Conservation (phyloP, 2,113 vertebrate species). For the Indicator indicator region DNA sequence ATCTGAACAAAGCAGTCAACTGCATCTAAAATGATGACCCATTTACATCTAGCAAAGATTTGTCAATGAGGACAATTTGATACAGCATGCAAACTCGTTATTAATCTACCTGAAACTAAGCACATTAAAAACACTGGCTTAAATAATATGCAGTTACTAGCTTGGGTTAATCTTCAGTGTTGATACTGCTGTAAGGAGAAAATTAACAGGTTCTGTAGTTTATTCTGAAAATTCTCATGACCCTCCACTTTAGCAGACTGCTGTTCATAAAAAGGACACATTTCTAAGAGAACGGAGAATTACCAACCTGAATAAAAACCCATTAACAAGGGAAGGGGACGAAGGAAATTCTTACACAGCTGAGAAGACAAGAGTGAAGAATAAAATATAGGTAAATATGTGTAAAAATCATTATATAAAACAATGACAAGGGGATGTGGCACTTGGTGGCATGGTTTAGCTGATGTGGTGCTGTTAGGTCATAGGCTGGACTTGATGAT, state of each 20-base stretch:
- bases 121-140: neutral
- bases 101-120: neutral
- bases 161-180: neutral
- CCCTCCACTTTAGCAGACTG: neutral
- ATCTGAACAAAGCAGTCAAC: neutral
- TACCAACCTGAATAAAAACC: neutral
- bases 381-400: neutral
- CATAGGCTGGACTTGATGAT: too few species aligned
- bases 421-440: neutral
- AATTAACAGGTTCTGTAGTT: neutral
- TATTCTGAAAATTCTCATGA: neutral
- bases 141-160: neutral
- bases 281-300: neutral
- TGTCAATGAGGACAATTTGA: neutral
- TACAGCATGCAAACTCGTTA: neutral
- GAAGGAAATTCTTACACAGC: neutral
- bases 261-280: neutral
- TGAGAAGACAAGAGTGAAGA: neutral
- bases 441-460: too few species aligned
- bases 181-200: neutral
- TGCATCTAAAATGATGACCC: neutral
- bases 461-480: too few species aligned
- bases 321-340: neutral
- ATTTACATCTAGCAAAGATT: neutral
- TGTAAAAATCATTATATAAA: neutral